Evolutionary conservation across 2,113 vertebrate genomes (phyloP).

Genomic region (Tragelaphus scriptus): DNA sequence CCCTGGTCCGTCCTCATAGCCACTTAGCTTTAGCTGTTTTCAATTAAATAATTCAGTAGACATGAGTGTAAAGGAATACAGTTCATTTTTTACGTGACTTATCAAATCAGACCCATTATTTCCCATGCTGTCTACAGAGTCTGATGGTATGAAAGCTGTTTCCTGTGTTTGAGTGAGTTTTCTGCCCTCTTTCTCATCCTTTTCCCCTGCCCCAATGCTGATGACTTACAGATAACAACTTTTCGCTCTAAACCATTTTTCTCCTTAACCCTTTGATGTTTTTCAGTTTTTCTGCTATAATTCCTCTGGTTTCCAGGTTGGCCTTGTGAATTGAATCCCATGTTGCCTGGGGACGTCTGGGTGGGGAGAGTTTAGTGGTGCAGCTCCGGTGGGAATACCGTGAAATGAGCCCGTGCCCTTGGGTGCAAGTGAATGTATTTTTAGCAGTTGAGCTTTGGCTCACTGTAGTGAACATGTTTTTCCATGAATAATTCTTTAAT

Average conservation of each 20-base stretch:
- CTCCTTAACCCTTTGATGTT: not conserved
- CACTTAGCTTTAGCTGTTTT: not conserved
- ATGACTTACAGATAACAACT: not conserved
- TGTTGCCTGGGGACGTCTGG: not conserved
- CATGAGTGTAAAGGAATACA: not conserved
- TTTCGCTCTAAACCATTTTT: not conserved
- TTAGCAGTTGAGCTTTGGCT: slow-evolving; percentile 27
- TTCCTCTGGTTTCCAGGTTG: not conserved
- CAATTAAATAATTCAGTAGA: not conserved
- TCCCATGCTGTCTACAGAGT: not conserved
- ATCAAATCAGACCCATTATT: not conserved
- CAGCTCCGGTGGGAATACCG: not conserved
- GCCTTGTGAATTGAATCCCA: not conserved
- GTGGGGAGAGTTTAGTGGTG: not conserved
- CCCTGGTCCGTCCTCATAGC: not conserved
- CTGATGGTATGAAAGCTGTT: not conserved
- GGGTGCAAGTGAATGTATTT: not conserved
- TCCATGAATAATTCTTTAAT: slow-evolving; percentile 36
- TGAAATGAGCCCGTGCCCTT: not conserved
- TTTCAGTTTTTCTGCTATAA: not conserved
- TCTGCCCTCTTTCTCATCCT: not conserved
- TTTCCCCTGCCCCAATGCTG: not conserved
- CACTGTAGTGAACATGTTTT: slow-evolving; percentile 30
- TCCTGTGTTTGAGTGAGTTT: not conserved
- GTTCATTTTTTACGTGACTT: not conserved